These are phyloP conservation scores for Azemiops feae DNA, from an alignment of 2,113 vertebrate genomes.

Conservation along the genomic window DNA sequence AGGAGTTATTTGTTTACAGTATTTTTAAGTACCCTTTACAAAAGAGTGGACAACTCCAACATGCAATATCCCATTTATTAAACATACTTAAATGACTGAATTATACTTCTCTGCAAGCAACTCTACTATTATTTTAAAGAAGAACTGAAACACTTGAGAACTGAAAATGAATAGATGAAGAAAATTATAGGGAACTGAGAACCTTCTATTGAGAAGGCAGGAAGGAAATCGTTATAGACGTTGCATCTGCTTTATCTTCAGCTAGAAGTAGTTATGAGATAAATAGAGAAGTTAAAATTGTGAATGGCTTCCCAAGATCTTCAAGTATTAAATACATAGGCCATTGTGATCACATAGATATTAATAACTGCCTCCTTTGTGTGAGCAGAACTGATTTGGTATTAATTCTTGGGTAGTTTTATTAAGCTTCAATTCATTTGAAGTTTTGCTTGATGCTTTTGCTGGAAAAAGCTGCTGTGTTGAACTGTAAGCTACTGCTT, in stretches of 20 bases:
- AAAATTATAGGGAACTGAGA: neutral
- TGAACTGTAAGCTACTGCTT: neutral
- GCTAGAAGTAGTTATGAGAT: slow-evolving; percentile 60
- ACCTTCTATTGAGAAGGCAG: slow-evolving; percentile 46
- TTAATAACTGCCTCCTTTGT: neutral
- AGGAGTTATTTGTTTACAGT: neutral
- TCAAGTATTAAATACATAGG: slow-evolving; percentile 59
- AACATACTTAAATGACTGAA: neutral
- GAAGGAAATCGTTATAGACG: slow-evolving; percentile 63
- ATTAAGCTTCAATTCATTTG: neutral
- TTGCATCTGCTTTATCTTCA: slow-evolving; percentile 63
- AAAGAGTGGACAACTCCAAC: neutral
- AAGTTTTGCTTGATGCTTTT: neutral
- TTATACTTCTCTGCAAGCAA: neutral
- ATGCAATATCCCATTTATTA: neutral
- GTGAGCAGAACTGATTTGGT: neutral
- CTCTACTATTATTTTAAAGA: neutral
- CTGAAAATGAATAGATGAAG: neutral
- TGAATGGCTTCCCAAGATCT: slow-evolving; percentile 60
- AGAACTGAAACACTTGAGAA: neutral
- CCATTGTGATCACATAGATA: neutral
- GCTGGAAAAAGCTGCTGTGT: neutral
- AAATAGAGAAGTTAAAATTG: slow-evolving; percentile 56
- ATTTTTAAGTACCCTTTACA: neutral
- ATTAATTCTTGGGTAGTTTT: neutral